Base-by-base conservation (phyloP, 1,140 invertebrate genomes). In the Drosophila sp. region DNA sequence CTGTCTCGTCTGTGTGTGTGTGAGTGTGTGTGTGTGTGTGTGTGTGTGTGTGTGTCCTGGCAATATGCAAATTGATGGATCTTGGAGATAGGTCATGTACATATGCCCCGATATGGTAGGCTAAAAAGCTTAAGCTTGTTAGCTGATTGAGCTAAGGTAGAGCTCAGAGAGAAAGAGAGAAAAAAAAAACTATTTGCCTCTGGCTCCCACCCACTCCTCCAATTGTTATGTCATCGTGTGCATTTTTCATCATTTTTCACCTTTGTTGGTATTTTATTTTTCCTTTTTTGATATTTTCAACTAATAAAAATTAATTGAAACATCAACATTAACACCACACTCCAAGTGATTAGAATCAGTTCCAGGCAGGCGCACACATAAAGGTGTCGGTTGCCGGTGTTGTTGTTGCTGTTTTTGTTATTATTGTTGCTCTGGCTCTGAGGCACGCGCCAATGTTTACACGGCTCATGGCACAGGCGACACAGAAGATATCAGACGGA, bases 261-360 rank as follows among this genome's bases (percentile, higher is more conserved):
- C 54, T 27, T 10, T 50, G 8, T 27, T 17, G 23, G 0, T 50
- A 3, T 38, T 11, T 38, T 38, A 35, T 38, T 27, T 50, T 23
- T 47, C 0, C 1, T 23, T 47, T 10, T 10, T 50, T 27, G 44
- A 50, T 50, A 27, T 50, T 27, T 50, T 50, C 44, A 72, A 81
- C 83, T 87, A 87, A 87, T 87, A 87, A 87, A 86, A 87, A 87
- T 87, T 87, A 87, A 87, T 87, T 87, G 83, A 87, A 83, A 87
- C 84, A 87, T 87, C 83, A 83, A 79, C 76, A 76, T 82, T 82
- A 89, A 87, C 84, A 89, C 76, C 80, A 74, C 66, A 75, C 70
- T 89, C 68, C 74, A 71, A 67, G 60, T 80, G 84, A 87, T 87
- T 87, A 87, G 84, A 90, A 87, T 87, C 84, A 83, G 83, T 87